phyloP scores from a whole-genome alignment of 2,888 invertebrate genomes.

The Gnatocerus cornutus region DNA sequence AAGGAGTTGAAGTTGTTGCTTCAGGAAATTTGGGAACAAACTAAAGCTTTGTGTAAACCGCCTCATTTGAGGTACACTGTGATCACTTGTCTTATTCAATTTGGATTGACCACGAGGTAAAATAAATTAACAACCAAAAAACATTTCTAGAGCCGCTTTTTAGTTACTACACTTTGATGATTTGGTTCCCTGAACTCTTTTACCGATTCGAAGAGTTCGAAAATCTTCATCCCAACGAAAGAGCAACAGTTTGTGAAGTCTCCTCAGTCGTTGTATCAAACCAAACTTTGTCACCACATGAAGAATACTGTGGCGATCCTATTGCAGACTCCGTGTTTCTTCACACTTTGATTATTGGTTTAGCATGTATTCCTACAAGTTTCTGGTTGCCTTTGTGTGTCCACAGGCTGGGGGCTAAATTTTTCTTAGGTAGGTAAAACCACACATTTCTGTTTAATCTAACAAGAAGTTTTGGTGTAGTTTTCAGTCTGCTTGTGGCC shows the following conservation, averaged over 20 bases:
- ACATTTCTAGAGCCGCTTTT: conserved; percentile 48
- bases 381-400: conserved; percentile 86
- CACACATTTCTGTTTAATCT: conserved; percentile 8
- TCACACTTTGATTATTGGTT: conserved; percentile 85
- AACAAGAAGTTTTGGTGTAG: conserved; percentile 72
- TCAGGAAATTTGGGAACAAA: conserved; percentile 83
- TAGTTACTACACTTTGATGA: conserved; percentile 93
- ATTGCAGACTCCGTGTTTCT: conserved; percentile 81
- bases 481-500: conserved; percentile 83
- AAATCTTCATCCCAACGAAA: conserved; percentile 76
- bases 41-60: conserved; percentile 81
- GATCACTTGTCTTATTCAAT: conserved; percentile 86
- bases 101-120: conserved; percentile 85
- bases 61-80: conserved; percentile 84
- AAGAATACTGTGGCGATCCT: conserved; percentile 77
- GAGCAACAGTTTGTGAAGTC: conserved; percentile 85
- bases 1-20: conserved; percentile 82
- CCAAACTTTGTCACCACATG: conserved; percentile 64
- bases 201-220: conserved; percentile 87
- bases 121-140: neutral
- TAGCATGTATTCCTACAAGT: conserved; percentile 87
- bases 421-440: conserved; percentile 83
- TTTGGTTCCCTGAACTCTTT: conserved; percentile 94
- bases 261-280: conserved; percentile 76
- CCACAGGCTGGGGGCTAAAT: conserved; percentile 86